A percentile compares a stretch with the other conserved stretches of the same genome.
Evolutionary conservation across 2,113 vertebrate genomes (phyloP).

Genomic region (Phyllostomus hastatus): DNA sequence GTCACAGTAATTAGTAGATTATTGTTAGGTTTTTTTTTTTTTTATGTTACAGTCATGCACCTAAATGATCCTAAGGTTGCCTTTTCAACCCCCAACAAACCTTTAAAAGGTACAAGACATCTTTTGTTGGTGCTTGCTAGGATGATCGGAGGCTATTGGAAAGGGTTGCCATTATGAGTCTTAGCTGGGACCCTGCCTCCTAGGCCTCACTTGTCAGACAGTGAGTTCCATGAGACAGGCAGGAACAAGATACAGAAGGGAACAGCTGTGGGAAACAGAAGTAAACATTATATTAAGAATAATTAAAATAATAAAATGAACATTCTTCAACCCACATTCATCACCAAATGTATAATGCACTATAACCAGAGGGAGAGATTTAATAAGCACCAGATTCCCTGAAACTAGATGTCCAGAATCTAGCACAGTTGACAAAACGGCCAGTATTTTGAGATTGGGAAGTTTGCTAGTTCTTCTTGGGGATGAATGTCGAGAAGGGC

Average conservation of each 20-base stretch:
- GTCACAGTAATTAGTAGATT: conserved; percentile 48
- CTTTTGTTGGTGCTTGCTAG: conserved; percentile 11
- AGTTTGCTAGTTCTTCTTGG: not conserved
- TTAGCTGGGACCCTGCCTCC: not conserved
- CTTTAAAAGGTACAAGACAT: not conserved
- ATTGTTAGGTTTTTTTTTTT: not conserved
- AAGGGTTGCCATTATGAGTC: not conserved
- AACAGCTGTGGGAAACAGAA: conserved; percentile 53
- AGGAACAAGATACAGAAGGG: conserved; percentile 45
- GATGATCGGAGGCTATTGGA: not conserved
- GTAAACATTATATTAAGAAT: conserved; percentile 58
- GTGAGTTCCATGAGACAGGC: not conserved
- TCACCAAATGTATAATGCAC: conserved; percentile 33
- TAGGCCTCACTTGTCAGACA: not conserved
- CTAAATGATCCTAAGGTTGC: conserved; percentile 4
- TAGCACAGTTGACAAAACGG: not conserved
- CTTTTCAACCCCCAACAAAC: not conserved
- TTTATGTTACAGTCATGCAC: conserved; percentile 19
- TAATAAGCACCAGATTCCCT: not conserved
- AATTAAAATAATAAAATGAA: conserved; percentile 64
- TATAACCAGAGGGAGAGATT: conserved; percentile 35
- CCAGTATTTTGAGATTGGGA: not conserved
- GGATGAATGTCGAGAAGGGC: not conserved
- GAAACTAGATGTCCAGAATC: not conserved
- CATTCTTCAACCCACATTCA: conserved; percentile 38